Base-by-base conservation (phyloP, 2,113 vertebrate genomes). In the Eptesicus fuscus region DNA sequence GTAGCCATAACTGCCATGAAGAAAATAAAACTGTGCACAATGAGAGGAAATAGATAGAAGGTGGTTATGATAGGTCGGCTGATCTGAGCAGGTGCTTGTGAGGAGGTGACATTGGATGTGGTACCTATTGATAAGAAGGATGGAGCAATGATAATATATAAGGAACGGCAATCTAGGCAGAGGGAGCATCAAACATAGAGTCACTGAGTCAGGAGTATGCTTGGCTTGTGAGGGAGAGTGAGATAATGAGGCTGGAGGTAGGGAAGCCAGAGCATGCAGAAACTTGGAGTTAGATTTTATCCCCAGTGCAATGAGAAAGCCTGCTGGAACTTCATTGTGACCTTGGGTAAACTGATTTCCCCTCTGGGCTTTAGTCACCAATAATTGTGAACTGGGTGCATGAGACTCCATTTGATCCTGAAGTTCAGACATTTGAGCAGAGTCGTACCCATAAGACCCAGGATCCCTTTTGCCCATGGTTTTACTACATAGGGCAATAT, bases 21-120 rank as follows among this genome's bases (percentile, higher is more conserved):
- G 32, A 84, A 77, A 32, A 53, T 0, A 0, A 7, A 44, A 44
- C 42, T 4, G 0, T 5, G 0, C 23, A 3, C 17, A 4, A 7
- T 2, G 37, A 23, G 23, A 47, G 23, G 17, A 17, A 18, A 11
- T 4, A 17, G 20, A 5, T 9, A 13, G 9, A 44, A 30, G 35
- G 42, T 18, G 25, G 16, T 37, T 23, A 18, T 25, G 8, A 28
- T 35, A 2, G 5, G 83, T 23, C 13, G 9, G n/a, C 18, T 25
- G 23, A 18, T 78, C 25, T 9, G 40, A 91, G 23, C 2, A 44
- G n/a, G n/a, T 5, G 3, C 51, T 67, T 44, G 6, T 12, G 28
- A 78, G 37, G 20, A 7, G 35, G 35, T 49, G 49, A 42, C 7
- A 1, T 9, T 74, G 47, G 25, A 78, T 28, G 79, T 92, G 83